Conservation (phyloP, 2,797 vertebrate genomes). For the Microchirus variegatus region DNA sequence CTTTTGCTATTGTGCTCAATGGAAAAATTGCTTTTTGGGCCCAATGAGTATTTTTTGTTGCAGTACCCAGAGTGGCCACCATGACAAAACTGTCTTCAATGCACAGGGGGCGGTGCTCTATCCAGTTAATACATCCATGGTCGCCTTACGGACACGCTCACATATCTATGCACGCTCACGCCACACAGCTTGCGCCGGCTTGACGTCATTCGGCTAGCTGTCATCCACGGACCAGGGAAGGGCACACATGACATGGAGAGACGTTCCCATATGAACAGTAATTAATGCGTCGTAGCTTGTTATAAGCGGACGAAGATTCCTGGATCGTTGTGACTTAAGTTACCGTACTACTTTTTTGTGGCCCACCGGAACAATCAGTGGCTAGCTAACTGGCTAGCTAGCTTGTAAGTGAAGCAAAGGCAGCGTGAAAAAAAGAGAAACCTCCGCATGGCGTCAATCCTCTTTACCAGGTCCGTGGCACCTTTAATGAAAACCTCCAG, state of each 20-base stretch:
- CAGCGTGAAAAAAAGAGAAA: conserved; percentile 30
- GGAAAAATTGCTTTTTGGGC: no score
- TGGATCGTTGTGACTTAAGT: conserved; percentile 3
- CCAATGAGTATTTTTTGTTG: no score
- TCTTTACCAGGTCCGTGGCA: conserved; percentile 79
- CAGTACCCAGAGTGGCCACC: no score
- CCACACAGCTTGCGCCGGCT: no score
- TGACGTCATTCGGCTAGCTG: neutral
- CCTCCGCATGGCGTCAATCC: conserved; percentile 83
- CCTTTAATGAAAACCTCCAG: conserved; percentile 81
- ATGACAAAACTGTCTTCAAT: no score
- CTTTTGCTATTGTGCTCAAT: no score
- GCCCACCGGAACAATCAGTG: neutral
- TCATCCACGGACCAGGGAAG: conserved; percentile 33
- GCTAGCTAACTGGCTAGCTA: conserved; percentile 26
- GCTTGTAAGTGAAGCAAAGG: conserved; percentile 18
- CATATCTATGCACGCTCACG: no score
- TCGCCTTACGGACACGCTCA: no score
- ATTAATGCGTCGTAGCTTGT: conserved; percentile 14
- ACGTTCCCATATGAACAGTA: conserved; percentile 19
- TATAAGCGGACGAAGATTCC: neutral
- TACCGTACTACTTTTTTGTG: neutral
- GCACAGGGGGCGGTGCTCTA: no score
- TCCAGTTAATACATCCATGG: no score
- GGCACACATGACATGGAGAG: conserved; percentile 74